Conservation (phyloP, 2,797 vertebrate species). For the Babyrousa celebensis region DNA sequence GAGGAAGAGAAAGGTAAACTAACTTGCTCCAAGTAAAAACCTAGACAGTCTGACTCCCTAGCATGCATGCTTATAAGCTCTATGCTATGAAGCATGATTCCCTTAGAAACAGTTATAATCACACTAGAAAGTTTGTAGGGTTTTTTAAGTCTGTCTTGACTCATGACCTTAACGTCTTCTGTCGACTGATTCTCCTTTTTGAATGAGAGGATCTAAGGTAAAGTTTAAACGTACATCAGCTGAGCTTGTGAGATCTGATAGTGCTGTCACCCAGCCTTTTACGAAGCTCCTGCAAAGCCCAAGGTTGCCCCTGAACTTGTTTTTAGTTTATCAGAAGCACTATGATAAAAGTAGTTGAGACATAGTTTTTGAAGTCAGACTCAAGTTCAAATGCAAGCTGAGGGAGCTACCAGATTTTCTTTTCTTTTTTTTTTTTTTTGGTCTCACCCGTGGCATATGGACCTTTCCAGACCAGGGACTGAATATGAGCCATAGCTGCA, state of each 20-base stretch:
- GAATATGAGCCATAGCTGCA: no score
- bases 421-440: no score
- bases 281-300: background rate
- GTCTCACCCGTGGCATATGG: no score
- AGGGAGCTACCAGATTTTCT: background rate
- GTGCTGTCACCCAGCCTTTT: background rate
- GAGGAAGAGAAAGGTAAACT: background rate
- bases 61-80: background rate
- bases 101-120: background rate
- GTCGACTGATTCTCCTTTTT: conserved; percentile 25
- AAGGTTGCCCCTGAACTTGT: background rate
- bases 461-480: no score
- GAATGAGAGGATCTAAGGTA: background rate
- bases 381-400: conserved; percentile 21
- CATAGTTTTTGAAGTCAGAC: background rate
- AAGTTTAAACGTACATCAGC: background rate
- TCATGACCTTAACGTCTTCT: background rate
- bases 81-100: background rate
- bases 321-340: background rate
- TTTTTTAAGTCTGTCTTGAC: background rate
- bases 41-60: background rate
- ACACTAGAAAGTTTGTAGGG: background rate
- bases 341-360: background rate
- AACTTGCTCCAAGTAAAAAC: background rate
- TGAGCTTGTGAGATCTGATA: background rate